Evolutionary conservation across 37 sponge, comb jelly and placozoan genomes (phyloP).

Genomic region (Aphrocallistes beatrix): DNA sequence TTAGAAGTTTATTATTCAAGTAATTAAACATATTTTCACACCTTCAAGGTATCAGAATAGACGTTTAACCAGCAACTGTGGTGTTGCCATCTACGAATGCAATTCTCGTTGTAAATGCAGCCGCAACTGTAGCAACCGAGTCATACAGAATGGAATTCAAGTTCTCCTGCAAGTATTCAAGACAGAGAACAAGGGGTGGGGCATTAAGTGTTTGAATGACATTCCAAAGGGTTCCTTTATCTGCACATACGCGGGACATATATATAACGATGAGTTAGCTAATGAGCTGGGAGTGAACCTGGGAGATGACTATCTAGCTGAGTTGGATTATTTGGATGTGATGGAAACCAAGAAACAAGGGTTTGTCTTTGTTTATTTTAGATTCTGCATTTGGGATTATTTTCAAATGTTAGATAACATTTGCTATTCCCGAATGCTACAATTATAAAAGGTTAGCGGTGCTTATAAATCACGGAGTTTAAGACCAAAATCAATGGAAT

Average conservation of each 20-base stretch:
- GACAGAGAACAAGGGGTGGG: slow-evolving; percentile 71
- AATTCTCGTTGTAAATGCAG: slow-evolving; percentile 55
- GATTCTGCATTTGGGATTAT: too few species aligned
- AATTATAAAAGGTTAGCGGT: too few species aligned
- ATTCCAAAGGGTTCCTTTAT: slow-evolving; percentile 80
- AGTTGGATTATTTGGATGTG: slow-evolving; percentile 81
- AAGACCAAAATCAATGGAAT: too few species aligned
- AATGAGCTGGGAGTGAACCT: slow-evolving; percentile 33
- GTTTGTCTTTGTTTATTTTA: too few species aligned
- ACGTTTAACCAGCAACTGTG: slow-evolving; percentile 2
- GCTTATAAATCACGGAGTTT: too few species aligned
- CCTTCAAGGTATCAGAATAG: background rate
- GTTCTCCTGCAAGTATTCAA: slow-evolving; percentile 60
- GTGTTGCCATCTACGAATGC: slow-evolving; percentile 62
- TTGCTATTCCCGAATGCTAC: too few species aligned
- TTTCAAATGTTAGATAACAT: too few species aligned
- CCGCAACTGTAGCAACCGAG: slow-evolving; percentile 54
- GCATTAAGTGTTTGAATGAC: slow-evolving; percentile 64
- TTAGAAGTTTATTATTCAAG: background rate
- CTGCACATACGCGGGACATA: slow-evolving; percentile 54
- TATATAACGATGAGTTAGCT: slow-evolving; percentile 51
- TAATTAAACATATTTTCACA: background rate
- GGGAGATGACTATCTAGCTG: slow-evolving; percentile 84
- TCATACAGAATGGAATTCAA: slow-evolving; percentile 56
- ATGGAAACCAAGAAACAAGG: background rate